Percentiles rank a stretch among this genome's conserved stretches.
Conservation (phyloP, 2,113 vertebrate genomes). For the Zosterops borbonicus region DNA sequence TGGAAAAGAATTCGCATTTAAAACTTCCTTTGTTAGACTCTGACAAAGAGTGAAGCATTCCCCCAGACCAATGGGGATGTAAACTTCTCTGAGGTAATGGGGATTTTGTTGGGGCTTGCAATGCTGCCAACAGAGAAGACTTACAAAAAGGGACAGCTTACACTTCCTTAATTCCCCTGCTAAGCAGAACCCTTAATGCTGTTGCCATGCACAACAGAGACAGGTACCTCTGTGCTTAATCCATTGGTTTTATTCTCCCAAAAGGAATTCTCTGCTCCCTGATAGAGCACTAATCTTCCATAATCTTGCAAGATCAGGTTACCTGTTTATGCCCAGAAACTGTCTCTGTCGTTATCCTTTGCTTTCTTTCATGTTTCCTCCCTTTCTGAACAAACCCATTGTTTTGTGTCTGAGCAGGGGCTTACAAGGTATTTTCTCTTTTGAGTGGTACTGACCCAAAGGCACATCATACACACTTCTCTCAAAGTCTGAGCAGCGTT, state of each 20-base stretch:
- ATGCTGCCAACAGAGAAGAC: slow-evolving; percentile 19
- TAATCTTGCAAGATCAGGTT: slow-evolving; percentile 75
- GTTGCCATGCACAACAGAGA: slow-evolving; percentile 11
- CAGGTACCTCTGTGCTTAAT: slow-evolving; percentile 62
- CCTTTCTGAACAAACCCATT: slow-evolving; percentile 53
- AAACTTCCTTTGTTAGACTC: background rate
- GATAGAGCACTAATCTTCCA: slow-evolving; percentile 72
- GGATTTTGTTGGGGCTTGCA: slow-evolving; percentile 56
- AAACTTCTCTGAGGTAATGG: background rate
- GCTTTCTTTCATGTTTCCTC: slow-evolving; percentile 62
- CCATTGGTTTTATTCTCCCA: slow-evolving; percentile 58
- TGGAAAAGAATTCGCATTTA: background rate
- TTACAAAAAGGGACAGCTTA: slow-evolving; percentile 33
- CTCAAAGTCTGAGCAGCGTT: slow-evolving; percentile 28
- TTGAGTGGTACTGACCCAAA: slow-evolving; percentile 52
- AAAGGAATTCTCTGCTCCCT: slow-evolving; percentile 54
- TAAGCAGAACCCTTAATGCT: slow-evolving; percentile 41
- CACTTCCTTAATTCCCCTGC: slow-evolving; percentile 30
- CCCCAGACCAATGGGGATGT: background rate
- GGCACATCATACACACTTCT: background rate
- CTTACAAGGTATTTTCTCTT: slow-evolving; percentile 64
- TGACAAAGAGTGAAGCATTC: background rate
- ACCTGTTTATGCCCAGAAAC: slow-evolving; percentile 73
- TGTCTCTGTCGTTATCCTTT: slow-evolving; percentile 58
- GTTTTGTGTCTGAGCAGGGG: slow-evolving; percentile 69